Percentiles rank a stretch among this genome's conserved stretches.
Conservation (phyloP, 1,140 invertebrate species). For the Drosophila pandora region DNA sequence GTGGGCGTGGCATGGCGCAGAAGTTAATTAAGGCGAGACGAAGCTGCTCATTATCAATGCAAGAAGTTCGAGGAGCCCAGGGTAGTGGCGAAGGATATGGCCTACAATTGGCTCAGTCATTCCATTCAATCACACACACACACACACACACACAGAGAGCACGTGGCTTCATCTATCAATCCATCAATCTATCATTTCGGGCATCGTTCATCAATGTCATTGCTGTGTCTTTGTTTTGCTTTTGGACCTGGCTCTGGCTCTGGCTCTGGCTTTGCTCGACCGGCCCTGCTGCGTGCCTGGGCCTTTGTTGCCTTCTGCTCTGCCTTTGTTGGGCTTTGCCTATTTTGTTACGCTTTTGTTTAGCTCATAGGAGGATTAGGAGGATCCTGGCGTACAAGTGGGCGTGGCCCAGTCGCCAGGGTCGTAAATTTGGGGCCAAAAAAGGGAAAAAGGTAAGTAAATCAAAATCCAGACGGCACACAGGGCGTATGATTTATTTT, state of each 20-base stretch:
- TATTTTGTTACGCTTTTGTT: conserved; percentile 51
- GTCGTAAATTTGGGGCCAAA: background rate
- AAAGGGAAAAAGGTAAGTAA: conserved; percentile 43
- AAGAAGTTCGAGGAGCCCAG: conserved; percentile 46
- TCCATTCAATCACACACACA: conserved; percentile 46
- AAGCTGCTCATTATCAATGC: conserved; percentile 73
- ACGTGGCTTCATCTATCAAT: conserved; percentile 48
- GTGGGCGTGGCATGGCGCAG: conserved; percentile 60
- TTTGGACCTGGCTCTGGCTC: conserved; percentile 1
- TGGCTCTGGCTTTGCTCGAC: no score
- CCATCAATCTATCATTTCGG: conserved; percentile 71
- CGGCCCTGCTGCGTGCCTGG: conserved; percentile 3
- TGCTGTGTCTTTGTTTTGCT: conserved; percentile 46
- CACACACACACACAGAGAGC: conserved; percentile 2
- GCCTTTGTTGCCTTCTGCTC: conserved; percentile 10
- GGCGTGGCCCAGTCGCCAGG: no score
- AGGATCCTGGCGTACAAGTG: background rate
- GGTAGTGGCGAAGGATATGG: background rate
- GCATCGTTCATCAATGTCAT: conserved; percentile 80
- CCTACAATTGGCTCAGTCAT: conserved; percentile 55
- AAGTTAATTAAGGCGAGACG: conserved; percentile 76
- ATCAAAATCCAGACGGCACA: conserved; percentile 28
- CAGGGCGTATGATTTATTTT: conserved; percentile 47
- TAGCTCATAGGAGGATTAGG: conserved; percentile 42
- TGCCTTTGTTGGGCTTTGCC: conserved; percentile 15